These are phyloP conservation scores for Andrena hattorfiana DNA, from an alignment of 2,888 invertebrate genomes.

Conservation along the genomic window DNA sequence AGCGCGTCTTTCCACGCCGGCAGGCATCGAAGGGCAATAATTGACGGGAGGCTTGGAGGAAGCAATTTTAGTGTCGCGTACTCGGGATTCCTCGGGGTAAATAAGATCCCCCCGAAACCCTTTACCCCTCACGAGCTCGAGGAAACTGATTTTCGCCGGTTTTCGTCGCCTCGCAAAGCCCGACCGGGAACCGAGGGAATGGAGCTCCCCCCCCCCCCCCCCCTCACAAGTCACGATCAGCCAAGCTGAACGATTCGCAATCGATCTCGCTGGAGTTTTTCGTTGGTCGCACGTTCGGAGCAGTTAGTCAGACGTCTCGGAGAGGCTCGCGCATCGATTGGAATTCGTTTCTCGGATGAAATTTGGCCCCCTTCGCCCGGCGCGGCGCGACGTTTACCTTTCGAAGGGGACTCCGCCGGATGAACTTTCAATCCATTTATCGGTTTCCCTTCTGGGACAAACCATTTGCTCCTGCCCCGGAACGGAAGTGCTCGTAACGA, in stretches of 20 bases:
- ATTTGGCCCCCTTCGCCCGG: not conserved
- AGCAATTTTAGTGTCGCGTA: slow-evolving; percentile 4
- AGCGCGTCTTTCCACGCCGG: slow-evolving; percentile 15
- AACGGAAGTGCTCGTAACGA: slow-evolving; percentile 1
- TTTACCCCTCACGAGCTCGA: slow-evolving; percentile 17
- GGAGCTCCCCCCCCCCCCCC: no score
- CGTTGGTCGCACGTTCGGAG: slow-evolving; percentile 9
- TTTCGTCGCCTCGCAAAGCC: no score
- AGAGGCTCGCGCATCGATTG: not conserved
- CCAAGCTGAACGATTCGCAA: no score
- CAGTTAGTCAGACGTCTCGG: no score
- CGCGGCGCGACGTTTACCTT: slow-evolving; percentile 12
- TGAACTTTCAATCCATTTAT: slow-evolving; percentile 42
- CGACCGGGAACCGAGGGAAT: no score
- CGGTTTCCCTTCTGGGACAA: slow-evolving; percentile 19
- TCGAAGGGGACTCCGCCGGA: slow-evolving; percentile 9
- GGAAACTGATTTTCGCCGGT: slow-evolving; percentile 18
- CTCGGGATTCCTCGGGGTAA: slow-evolving; percentile 10
- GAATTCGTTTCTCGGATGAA: not conserved
- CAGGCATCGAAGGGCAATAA: slow-evolving; percentile 25
- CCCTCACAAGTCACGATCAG: no score
- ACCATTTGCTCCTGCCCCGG: not conserved
- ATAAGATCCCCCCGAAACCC: not conserved
- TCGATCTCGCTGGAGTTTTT: not conserved
- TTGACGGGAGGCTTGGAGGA: slow-evolving; percentile 17